Evolutionary conservation across 1,140 invertebrate genomes (phyloP), one percentile per base, ranked within the genome.

Genomic region (Leptopilina boulardi): DNA sequence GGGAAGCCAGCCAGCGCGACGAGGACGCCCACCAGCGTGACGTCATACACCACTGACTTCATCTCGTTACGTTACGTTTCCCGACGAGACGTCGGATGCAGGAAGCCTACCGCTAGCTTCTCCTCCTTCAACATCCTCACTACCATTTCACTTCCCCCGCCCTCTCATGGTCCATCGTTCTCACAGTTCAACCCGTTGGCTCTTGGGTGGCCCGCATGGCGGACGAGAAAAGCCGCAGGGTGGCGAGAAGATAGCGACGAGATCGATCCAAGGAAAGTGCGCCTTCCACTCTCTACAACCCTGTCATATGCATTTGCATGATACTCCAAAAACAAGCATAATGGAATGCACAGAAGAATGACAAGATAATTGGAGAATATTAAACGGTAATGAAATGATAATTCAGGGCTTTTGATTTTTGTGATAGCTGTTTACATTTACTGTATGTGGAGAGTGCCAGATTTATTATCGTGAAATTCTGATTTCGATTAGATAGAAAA

Each of bases 1-100:
- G 88, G 88, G 88, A 90, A 89, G 85, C 76, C 82, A 87, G 85
- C 87, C 83, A 84, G 83, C 87, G 86, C 84, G 84, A 88, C 86
- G 87, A 89, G 86, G 82, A 88, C 83, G 85, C 86, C 86, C 85
- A 89, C 84, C 59, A 88, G 85, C 85, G 88, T 89, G 87, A 90
- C 90, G 89, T 91, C 89, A 88, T 89, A 90, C 89, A 84, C 89
- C 86, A 89, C 82, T 89, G 89, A 89, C 86, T 90, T 90, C 87
- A 89, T 89, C 87, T 90, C 86, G 89, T 90, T 89, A 90, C 81
- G 86, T 86, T 86, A 86, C 83, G 85, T 87, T 86, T 79, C 85
- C 82, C 85, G 87, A 89, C 85, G 87, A 88, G 83, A 88, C 85
- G 87, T 88, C 89, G 88, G 87, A 87, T 89, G 88, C 89, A 90